phyloP scores from a whole-genome alignment of 2,113 vertebrate genomes.

The Cavia aperea region DNA sequence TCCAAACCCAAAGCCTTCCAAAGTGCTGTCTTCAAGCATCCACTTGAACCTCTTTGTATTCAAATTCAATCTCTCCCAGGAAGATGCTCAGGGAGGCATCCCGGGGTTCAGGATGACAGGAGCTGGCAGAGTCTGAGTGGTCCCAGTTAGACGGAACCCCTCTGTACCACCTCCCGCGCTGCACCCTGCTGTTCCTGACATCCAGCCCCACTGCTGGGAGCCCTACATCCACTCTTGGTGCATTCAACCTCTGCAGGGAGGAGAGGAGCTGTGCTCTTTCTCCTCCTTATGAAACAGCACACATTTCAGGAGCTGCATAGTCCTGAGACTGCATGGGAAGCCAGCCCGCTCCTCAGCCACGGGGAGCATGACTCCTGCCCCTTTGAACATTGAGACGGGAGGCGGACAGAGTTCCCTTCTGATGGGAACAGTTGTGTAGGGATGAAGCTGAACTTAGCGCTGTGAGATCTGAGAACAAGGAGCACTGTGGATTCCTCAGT shows the following conservation, averaged over 20 bases:
- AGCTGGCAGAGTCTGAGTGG: background rate
- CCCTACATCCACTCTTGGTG: background rate
- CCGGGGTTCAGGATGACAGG: background rate
- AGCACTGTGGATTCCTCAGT: background rate
- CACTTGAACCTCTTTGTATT: background rate
- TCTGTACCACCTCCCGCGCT: background rate
- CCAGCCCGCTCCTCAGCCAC: background rate
- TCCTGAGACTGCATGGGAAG: background rate
- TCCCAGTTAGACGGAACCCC: background rate
- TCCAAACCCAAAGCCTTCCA: background rate
- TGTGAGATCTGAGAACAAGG: background rate
- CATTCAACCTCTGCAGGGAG: background rate
- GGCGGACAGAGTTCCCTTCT: background rate
- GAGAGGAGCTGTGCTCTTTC: background rate
- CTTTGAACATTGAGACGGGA: background rate
- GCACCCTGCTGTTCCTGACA: background rate
- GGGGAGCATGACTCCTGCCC: background rate
- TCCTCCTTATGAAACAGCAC: background rate
- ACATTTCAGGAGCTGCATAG: background rate
- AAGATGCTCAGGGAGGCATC: background rate
- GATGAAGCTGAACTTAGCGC: background rate
- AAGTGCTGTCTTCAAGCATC: conserved; percentile 6
- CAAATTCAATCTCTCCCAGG: background rate
- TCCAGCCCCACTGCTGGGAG: background rate
- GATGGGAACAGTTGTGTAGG: background rate